Evolutionary conservation across 2,888 invertebrate genomes (phyloP).

Genomic region (Cloeon dipterum): DNA sequence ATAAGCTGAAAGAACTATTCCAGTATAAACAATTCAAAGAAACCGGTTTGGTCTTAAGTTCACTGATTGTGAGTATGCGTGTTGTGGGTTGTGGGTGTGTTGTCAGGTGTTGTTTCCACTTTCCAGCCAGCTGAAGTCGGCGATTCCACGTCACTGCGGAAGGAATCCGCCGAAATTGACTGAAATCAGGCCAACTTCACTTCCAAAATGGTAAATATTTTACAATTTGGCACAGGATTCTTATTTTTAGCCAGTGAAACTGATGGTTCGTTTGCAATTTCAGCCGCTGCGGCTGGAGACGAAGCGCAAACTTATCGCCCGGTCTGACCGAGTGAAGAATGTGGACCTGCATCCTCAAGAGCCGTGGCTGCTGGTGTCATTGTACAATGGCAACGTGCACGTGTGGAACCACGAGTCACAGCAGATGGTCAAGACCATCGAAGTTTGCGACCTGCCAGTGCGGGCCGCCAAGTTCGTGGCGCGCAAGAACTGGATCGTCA

Average conservation of each 20-base stretch:
- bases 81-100: too few relatives aligned
- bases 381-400: conserved; percentile 98
- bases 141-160: too few relatives aligned
- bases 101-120: too few relatives aligned
- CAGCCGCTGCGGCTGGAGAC: conserved; percentile 93
- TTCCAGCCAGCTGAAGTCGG: too few relatives aligned
- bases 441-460: conserved; percentile 90
- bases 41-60: too few relatives aligned
- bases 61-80: too few relatives aligned
- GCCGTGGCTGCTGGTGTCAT: conserved; percentile 94
- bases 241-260: too few relatives aligned
- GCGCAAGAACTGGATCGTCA: conserved; percentile 95
- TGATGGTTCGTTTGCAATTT: conserved; percentile 9
- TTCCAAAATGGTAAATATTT: background rate
- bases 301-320: conserved; percentile 88
- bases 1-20: too few relatives aligned
- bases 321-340: conserved; percentile 95
- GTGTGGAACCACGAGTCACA: conserved; percentile 98
- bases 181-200: too few relatives aligned
- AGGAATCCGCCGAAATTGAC: too few relatives aligned
- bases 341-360: conserved; percentile 95
- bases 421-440: conserved; percentile 66
- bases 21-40: too few relatives aligned
- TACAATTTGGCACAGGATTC: too few relatives aligned
- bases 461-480: conserved; percentile 89